Base-by-base conservation (phyloP, 1,140 invertebrate species). In the Lepidostoma basale region DNA sequence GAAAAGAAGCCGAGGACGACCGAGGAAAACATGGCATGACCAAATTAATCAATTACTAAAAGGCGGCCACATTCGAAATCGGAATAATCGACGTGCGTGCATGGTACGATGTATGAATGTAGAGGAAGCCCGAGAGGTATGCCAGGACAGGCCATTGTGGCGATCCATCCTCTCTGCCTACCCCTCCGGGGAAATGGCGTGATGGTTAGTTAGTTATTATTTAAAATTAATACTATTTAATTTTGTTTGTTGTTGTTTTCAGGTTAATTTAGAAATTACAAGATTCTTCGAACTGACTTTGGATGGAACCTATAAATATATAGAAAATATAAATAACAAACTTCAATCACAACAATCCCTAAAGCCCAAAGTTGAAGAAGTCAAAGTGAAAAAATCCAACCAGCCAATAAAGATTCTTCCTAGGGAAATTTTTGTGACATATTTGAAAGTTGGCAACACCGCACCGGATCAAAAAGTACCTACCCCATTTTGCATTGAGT, bases 401-500 rank as follows among this genome's bases (percentile, higher is more conserved):
- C 18, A 45, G 22, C 30, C 26, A 22, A 79, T 60, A 81, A 83
- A 86, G 3, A 89, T 91, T 16, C 84, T 86, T 73, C 89, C 90
- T 3, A 77, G 88, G 73, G 87, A 56, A 56, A 36, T 90, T 72
- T 78, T 90, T 16, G 88, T 88, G 77, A 91, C 89, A 10, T 89
- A 83, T 78, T 78, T 92, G 0, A 91, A 89, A 88, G 88, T 91
- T 75, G 89, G 88, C 56, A 85, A 84, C 69, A 86, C 83, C 2
- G 78, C 83, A 14, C 77, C 81, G 10, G 84, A 87, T 72, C 85
- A 88, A 76, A 84, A 84, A 47, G 85, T 88, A 52, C 85, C 87
- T 14, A 88, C 85, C n/a, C 89, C 89, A 42, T 90, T 92, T 75
- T 80, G 88, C 12, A 90, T 92, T 54, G 90, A 92, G 77, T 92